Base-by-base conservation (phyloP, 2,888 invertebrate genomes). In the Chrysomela aeneicollis region DNA sequence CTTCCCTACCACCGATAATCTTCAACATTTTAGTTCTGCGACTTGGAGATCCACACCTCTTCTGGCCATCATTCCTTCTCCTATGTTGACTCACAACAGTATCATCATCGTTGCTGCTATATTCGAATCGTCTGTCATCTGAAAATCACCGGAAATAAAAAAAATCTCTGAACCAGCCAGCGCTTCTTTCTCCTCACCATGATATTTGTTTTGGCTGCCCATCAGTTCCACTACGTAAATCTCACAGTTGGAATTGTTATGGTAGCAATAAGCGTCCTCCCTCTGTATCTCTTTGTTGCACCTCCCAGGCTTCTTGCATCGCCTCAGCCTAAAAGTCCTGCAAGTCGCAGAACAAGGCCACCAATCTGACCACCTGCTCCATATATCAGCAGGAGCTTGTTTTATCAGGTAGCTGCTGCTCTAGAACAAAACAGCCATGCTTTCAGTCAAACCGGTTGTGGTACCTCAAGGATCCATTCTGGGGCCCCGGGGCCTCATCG, bases 1-100 rank as follows among this genome's bases (percentile, higher is more conserved):
- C 87, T 46, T 93, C 91, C 59, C 89, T 85, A 0, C 97, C 97
- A 0, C 97, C 97, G 62, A 97, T 93, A 66, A 97, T 96, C 73
- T 92, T 88, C 65, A 92, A 84, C 89, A 90, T 88, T 63, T 71
- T 76, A 15, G 75, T 70, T 63, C 76, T 80, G 57, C 74, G 77
- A 61, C 77, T 73, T 0, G 78, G 74, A 4, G 76, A 61, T 2
- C 81, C 81, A 69, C 81, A 81, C 67, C 70, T 76, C 30, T 70
- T 72, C 17, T 53, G 55, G 26, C 67, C 69, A n/a, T 55, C 58
- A 22, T 60, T 67, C 37, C 58, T 67, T 51, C 66, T 64, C 12
- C 26, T 30, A 6, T 69, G 69, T 52, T 70, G 64, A 42, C 66
- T 69, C 19, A 70, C 64, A 19, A 69, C 66, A 8, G 64, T 59